Conservation (phyloP, 2,113 vertebrate species). For the Osmerus eperlanus region DNA sequence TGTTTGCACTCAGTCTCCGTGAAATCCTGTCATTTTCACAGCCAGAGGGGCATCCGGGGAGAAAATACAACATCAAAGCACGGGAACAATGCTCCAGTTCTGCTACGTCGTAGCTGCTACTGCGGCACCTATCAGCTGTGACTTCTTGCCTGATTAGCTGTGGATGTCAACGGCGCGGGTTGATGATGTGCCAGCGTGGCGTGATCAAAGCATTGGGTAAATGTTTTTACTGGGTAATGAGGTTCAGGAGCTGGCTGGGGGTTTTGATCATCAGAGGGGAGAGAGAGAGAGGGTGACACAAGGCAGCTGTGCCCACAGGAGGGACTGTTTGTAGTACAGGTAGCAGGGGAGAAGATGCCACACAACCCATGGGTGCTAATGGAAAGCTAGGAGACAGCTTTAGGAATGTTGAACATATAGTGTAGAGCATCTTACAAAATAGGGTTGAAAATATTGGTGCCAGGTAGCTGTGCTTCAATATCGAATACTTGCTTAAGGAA, state of each 20-base stretch:
- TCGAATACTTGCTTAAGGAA: background rate
- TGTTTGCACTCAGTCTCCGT: background rate
- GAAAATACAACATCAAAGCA: background rate
- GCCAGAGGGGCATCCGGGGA: background rate
- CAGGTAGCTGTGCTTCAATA: background rate
- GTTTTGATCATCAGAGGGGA: constrained; percentile 9
- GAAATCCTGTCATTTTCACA: background rate
- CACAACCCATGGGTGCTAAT: background rate
- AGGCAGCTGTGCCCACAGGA: background rate
- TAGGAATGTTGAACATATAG: background rate
- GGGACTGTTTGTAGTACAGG: background rate
- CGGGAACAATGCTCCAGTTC: background rate
- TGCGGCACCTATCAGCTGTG: background rate
- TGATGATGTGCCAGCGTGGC: background rate
- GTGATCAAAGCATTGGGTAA: constrained; percentile 14
- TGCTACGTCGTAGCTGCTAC: background rate
- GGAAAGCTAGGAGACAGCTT: too few species aligned
- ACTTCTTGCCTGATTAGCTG: constrained; percentile 9
- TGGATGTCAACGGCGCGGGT: background rate
- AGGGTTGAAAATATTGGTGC: too few species aligned
- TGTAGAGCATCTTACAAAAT: background rate
- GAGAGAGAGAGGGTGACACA: background rate
- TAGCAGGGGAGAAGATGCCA: background rate
- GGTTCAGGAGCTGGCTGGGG: background rate
- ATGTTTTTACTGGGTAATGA: constrained; percentile 8